phyloP scores from a whole-genome alignment of 2,797 vertebrate genomes.

The Nasua narica region DNA sequence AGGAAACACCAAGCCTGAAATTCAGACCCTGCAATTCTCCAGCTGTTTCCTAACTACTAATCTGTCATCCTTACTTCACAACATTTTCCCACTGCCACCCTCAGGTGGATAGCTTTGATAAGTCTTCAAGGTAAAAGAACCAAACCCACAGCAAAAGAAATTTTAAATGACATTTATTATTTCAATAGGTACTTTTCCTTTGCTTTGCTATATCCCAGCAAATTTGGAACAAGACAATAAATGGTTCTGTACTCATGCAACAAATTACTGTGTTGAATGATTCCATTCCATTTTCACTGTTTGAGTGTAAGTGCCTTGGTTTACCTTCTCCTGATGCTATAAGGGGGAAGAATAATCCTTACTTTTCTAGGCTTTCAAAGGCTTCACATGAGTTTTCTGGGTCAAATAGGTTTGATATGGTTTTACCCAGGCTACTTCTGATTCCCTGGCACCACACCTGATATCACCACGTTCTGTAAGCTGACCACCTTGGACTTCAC shows the following conservation, averaged over 20 bases:
- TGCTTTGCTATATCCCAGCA: background rate
- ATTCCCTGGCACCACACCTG: background rate
- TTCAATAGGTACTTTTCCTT: background rate
- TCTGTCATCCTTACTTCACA: background rate
- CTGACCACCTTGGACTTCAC: background rate
- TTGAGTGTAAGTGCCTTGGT: background rate
- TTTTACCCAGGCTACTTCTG: background rate
- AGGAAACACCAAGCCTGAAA: background rate
- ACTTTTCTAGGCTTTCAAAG: background rate
- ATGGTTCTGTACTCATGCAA: background rate
- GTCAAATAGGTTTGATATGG: background rate
- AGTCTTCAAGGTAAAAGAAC: background rate
- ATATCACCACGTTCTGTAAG: background rate
- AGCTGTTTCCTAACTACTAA: background rate
- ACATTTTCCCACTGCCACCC: background rate
- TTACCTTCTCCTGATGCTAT: background rate
- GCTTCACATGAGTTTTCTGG: background rate
- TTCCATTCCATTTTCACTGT: background rate
- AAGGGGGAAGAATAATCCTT: background rate
- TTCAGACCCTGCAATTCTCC: background rate
- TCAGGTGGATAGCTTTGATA: background rate
- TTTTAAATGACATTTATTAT: background rate
- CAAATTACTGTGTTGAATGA: background rate
- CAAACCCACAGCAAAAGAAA: background rate
- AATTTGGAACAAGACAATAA: background rate